A percentile compares a stretch with the other conserved stretches of the same genome.
Conservation (phyloP, 2,113 vertebrate genomes). For the Nothocercus nigrocapillus region DNA sequence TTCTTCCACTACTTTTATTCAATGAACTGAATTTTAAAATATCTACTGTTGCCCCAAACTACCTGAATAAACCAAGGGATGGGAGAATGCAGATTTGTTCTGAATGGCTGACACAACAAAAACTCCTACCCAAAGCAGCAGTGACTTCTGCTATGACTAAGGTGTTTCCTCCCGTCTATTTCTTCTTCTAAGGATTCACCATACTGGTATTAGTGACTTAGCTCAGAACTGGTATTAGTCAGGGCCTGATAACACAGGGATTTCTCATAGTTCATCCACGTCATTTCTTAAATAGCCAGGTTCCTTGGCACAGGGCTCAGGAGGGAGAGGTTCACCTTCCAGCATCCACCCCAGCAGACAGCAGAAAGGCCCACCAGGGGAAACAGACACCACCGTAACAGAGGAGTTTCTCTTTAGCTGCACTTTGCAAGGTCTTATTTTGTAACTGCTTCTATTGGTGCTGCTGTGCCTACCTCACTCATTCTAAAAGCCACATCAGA, state of each 20-base stretch:
- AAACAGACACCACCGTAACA: neutral
- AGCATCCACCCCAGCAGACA: neutral
- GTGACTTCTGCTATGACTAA: neutral
- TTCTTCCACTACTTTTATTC: neutral
- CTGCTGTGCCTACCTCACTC: neutral
- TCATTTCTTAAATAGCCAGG: neutral
- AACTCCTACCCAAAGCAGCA: neutral
- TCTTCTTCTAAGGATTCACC: neutral
- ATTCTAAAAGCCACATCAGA: neutral
- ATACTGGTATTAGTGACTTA: neutral
- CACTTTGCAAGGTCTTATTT: neutral
- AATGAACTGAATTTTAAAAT: neutral
- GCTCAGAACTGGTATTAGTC: neutral
- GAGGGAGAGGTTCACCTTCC: neutral
- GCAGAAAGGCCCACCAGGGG: neutral
- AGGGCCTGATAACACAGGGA: neutral
- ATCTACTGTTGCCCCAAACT: neutral
- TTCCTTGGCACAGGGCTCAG: neutral
- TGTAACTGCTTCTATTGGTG: neutral
- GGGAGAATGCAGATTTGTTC: neutral
- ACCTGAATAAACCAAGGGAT: neutral
- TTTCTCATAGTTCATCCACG: neutral
- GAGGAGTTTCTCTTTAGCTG: neutral
- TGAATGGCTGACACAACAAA: neutral
- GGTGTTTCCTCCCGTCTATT: neutral